These are phyloP conservation scores for Daboia siamensis DNA, from an alignment of 2,113 vertebrate genomes.

Conservation along the genomic window DNA sequence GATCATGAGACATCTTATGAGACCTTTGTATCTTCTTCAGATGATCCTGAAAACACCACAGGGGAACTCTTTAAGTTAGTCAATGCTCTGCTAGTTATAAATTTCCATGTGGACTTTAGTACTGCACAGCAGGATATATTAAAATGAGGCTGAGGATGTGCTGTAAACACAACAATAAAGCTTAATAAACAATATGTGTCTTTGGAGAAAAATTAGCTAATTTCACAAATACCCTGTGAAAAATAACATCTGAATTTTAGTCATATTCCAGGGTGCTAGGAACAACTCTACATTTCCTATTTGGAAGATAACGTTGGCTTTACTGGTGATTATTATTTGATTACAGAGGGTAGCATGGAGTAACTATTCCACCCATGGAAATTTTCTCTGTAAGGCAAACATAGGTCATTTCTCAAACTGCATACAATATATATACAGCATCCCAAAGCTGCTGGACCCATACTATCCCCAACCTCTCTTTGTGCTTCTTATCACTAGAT, in stretches of 20 bases:
- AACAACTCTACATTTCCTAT: background rate
- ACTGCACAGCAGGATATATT: background rate
- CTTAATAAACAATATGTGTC: background rate
- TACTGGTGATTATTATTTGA: background rate
- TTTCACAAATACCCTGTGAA: background rate
- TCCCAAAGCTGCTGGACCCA: too few relatives aligned
- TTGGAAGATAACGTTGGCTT: background rate
- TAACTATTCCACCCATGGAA: background rate
- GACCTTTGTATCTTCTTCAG: background rate
- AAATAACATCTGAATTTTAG: background rate
- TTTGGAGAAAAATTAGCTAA: background rate
- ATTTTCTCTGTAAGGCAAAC: background rate
- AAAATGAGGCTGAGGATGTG: background rate
- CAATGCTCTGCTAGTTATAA: too few relatives aligned
- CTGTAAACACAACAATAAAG: background rate
- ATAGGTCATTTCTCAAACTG: background rate
- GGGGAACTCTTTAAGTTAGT: too few relatives aligned
- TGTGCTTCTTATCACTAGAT: too few relatives aligned
- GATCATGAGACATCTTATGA: too few relatives aligned
- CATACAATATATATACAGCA: too few relatives aligned
- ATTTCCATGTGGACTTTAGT: too few relatives aligned
- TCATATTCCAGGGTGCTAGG: background rate
- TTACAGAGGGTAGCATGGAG: background rate
- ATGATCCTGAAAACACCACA: background rate
- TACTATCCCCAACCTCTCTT: too few relatives aligned